These are phyloP conservation scores for Merluccius polli DNA, from an alignment of 2,797 vertebrate species.

Conservation along the genomic window DNA sequence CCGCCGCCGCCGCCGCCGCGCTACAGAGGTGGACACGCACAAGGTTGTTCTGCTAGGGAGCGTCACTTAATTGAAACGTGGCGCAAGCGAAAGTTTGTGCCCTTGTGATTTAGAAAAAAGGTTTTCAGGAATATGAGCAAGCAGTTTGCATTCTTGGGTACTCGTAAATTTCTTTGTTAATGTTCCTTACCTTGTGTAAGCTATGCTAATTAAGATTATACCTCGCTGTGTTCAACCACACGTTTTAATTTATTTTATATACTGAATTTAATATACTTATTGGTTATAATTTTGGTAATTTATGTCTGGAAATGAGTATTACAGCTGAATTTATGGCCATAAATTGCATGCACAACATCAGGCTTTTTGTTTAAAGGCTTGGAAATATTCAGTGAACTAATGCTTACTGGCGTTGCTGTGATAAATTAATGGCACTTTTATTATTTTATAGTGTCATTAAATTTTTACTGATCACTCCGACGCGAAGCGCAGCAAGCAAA, in stretches of 20 bases:
- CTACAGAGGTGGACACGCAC: conserved; percentile 42
- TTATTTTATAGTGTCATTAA: conserved; percentile 99
- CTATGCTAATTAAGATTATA: conserved; percentile 64
- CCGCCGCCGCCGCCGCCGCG: conserved; percentile 41
- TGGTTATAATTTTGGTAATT: conserved; percentile 92
- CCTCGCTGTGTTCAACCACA: conserved; percentile 79
- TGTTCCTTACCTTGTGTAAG: conserved; percentile 35
- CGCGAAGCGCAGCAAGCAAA: conserved; percentile 93
- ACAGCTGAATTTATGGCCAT: conserved; percentile 85
- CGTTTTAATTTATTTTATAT: conserved; percentile 99
- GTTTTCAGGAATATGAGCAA: conserved; percentile 1
- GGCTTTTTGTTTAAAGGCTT: conserved; percentile 89
- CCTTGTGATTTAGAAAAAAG: conserved; percentile 5
- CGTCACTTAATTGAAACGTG: background rate
- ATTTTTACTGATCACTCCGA: conserved; percentile 99
- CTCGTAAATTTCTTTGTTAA: conserved; percentile 29
- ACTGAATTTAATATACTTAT: conserved; percentile 99
- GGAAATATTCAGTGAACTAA: conserved; percentile 95
- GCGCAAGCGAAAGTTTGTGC: background rate
- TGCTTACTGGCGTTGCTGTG: conserved; percentile 90
- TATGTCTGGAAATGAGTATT: conserved; percentile 87
- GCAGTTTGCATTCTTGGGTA: conserved; percentile 26
- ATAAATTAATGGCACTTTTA: conserved; percentile 99
- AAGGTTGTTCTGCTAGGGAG: conserved; percentile 36
- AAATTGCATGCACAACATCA: conserved; percentile 86